phyloP scores from a whole-genome alignment of 2,797 vertebrate species.

The Peromyscus eremicus region DNA sequence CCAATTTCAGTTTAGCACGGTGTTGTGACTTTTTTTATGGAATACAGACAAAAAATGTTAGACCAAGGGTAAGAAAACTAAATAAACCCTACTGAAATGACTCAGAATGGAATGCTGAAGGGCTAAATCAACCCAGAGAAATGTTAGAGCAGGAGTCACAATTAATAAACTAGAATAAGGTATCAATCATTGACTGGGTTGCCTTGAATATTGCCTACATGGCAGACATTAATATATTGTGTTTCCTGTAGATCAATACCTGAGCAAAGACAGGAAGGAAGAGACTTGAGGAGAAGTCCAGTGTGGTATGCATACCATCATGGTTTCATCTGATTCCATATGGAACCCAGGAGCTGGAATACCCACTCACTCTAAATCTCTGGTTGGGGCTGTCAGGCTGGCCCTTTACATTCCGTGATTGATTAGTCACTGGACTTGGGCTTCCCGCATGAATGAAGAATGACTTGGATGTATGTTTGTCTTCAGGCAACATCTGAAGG shows the following conservation, averaged over 20 bases:
- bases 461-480: neutral
- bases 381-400: neutral
- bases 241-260: neutral
- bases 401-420: neutral
- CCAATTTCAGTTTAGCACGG: neutral
- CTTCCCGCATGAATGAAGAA: neutral
- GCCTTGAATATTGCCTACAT: neutral
- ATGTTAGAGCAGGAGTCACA: neutral
- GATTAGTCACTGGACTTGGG: neutral
- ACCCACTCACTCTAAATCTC: neutral
- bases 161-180: neutral
- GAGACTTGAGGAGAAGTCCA: neutral
- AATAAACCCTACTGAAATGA: neutral
- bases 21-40: neutral
- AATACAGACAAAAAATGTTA: neutral
- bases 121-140: neutral
- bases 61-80: neutral
- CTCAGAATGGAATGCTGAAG: neutral
- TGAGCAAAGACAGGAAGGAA: neutral
- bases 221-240: neutral
- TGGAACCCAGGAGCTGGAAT: neutral
- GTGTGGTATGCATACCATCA: neutral
- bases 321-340: neutral
- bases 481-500: neutral
- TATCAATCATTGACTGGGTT: neutral